Conservation (phyloP, 1,140 invertebrate genomes). For the Cyclina sinensis region DNA sequence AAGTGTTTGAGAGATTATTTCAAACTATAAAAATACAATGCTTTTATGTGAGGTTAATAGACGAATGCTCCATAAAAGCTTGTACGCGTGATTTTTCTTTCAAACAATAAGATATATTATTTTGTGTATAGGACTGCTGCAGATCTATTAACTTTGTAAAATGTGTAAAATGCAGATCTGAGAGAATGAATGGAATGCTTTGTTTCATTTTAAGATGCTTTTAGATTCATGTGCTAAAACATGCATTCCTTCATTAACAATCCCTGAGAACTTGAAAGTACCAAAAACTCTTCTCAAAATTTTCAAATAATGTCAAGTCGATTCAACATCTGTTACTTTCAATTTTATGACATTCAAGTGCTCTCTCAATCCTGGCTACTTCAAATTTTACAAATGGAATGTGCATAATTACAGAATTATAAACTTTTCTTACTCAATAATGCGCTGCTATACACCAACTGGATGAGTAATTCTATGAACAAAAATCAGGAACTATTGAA, state of each 20-base stretch:
- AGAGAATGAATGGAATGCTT: neutral
- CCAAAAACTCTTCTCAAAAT: neutral
- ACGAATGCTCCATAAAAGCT: neutral
- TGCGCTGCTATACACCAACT: no score
- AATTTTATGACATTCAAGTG: no score
- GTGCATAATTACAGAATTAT: neutral
- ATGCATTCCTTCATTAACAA: neutral
- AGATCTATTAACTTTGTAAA: no score
- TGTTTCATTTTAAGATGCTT: no score
- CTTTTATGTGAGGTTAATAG: neutral
- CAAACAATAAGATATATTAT: neutral
- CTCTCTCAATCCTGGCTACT: no score
- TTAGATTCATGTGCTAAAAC: neutral
- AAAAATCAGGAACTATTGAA: no score
- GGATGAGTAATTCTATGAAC: no score
- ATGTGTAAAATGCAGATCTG: neutral
- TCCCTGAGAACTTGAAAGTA: conserved; percentile 87
- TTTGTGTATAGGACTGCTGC: neutral
- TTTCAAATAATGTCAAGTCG: neutral
- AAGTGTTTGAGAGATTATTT: neutral
- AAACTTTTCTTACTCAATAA: no score
- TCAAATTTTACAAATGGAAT: no score
- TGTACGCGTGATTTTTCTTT: neutral
- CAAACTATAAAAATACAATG: neutral
- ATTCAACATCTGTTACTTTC: no score